These are phyloP conservation scores for Porites rus DNA, from an alignment of 92 coral and sea anemone genomes.

Conservation along the genomic window DNA sequence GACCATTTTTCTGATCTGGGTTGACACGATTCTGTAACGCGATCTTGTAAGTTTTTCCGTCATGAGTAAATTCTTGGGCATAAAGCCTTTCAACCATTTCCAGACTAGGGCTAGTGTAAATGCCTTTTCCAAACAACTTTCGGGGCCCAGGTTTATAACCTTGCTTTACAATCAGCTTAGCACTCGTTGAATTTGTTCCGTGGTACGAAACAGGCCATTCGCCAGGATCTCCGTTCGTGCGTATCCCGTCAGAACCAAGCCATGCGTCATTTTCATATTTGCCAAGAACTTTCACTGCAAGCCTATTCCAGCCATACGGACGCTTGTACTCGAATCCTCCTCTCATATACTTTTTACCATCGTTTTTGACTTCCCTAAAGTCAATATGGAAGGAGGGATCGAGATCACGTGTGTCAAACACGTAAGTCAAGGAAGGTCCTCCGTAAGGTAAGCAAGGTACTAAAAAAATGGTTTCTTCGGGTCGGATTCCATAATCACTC, in stretches of 20 bases:
- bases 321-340: slow-evolving; percentile 73
- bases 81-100: slow-evolving; percentile 62
- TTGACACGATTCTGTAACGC: slow-evolving; percentile 80
- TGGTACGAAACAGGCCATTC: slow-evolving; percentile 90
- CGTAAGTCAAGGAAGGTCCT: not conserved
- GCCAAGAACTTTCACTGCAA: slow-evolving; percentile 59
- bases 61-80: slow-evolving; percentile 54
- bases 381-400: slow-evolving; percentile 59
- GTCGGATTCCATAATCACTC: slow-evolving; percentile 9
- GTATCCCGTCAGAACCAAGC: slow-evolving; percentile 81
- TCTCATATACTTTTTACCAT: slow-evolving; percentile 57
- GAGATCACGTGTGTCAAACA: not conserved
- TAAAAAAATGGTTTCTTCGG: slow-evolving; percentile 41
- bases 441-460: slow-evolving; percentile 25
- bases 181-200: slow-evolving; percentile 51
- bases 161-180: slow-evolving; percentile 34
- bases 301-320: slow-evolving; percentile 84
- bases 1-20: slow-evolving; percentile 44
- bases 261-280: slow-evolving; percentile 50
- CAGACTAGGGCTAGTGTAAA: slow-evolving; percentile 76
- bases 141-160: slow-evolving; percentile 52
- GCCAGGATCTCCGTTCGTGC: slow-evolving; percentile 52
- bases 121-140: slow-evolving; percentile 53
- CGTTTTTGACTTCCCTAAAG: slow-evolving; percentile 59
- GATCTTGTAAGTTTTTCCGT: slow-evolving; percentile 65